Percentiles rank a stretch among this genome's conserved stretches.
Evolutionary conservation across 1,140 invertebrate species (phyloP).

Genomic region (Tetramorium simillimum): DNA sequence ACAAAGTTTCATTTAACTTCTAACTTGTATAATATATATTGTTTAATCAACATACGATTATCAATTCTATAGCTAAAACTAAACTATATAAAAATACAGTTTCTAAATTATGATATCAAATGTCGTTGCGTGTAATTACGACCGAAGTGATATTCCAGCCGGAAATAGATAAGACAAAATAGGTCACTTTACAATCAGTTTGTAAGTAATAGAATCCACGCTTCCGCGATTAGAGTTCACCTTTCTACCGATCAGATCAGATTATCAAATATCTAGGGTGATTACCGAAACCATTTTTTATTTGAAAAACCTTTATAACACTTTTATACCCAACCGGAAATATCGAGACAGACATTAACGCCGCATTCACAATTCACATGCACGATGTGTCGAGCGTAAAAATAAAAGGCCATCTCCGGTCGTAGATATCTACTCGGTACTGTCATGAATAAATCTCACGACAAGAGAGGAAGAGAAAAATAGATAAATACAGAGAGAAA

Average conservation of each 20-base stretch:
- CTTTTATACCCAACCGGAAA: constrained; percentile 17
- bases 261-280: constrained; percentile 11
- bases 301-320: not conserved
- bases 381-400: constrained; percentile 50
- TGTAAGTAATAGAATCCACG: constrained; percentile 15
- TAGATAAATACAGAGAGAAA: not conserved
- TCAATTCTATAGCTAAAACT: not conserved
- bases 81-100: not conserved
- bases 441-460: constrained; percentile 71
- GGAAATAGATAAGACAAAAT: constrained; percentile 47
- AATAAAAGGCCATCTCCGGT: constrained; percentile 67
- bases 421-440: constrained; percentile 65
- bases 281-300: not conserved
- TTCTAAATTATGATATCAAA: constrained; percentile 8
- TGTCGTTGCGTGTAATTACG: constrained; percentile 20
- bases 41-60: not conserved
- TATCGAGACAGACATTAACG: constrained; percentile 44
- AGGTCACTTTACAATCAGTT: constrained; percentile 11
- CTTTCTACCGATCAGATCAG: not conserved
- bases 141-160: constrained; percentile 28
- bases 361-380: constrained; percentile 44
- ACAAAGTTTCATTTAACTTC: not conserved
- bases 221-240: constrained; percentile 1
- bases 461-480: constrained; percentile 30
- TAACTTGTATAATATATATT: not conserved